Evolutionary conservation across 2,888 invertebrate genomes (phyloP).

Genomic region (Pterostichus madidus): DNA sequence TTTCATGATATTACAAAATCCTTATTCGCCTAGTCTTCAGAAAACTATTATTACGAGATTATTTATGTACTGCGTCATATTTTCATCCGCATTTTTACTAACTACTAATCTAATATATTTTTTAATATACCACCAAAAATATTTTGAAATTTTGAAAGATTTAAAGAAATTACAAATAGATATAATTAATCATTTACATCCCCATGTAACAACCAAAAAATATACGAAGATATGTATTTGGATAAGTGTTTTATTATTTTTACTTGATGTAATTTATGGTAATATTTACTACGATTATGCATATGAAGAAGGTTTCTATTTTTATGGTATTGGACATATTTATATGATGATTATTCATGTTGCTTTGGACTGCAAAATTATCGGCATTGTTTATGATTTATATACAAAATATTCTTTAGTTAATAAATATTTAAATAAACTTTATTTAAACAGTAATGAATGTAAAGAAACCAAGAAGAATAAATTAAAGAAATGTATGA

Average conservation of each 20-base stretch:
- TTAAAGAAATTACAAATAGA: conserved; percentile 8
- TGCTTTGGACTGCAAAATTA: conserved; percentile 1
- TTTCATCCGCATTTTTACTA: not conserved
- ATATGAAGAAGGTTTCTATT: conserved; percentile 5
- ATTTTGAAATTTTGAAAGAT: conserved; percentile 10
- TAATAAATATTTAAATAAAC: not conserved
- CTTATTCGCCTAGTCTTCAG: not conserved
- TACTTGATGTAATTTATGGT: not conserved
- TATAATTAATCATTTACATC: no score
- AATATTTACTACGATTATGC: conserved; percentile 12
- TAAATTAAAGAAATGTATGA: not conserved
- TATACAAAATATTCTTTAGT: not conserved
- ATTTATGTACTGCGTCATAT: not conserved
- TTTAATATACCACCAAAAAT: not conserved
- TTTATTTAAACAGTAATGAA: not conserved
- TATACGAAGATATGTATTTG: not conserved
- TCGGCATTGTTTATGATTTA: conserved; percentile 9
- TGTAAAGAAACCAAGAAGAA: not conserved
- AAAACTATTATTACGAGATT: not conserved
- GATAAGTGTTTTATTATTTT: not conserved
- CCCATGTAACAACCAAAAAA: not conserved
- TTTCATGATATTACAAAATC: not conserved
- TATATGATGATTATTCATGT: not conserved
- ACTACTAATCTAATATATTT: conserved; percentile 23
- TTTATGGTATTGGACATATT: not conserved